Evolutionary conservation across 2,888 invertebrate genomes (phyloP).

Genomic region (Agonopterix subpropinquella): DNA sequence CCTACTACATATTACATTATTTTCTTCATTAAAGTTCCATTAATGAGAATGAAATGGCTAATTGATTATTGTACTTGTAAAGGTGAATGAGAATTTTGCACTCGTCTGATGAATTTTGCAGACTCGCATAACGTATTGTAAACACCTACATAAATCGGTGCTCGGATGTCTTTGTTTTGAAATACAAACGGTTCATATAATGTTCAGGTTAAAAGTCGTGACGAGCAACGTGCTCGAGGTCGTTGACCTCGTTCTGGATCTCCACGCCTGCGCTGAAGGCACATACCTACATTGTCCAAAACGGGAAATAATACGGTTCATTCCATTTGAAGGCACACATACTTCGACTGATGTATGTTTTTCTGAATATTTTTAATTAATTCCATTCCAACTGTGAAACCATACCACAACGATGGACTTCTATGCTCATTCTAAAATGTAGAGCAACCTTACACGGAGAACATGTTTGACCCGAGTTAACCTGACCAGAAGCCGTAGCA

Average conservation of each 20-base stretch:
- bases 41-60: background rate
- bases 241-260: constrained; percentile 59
- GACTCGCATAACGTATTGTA: background rate
- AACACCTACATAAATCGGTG: constrained; percentile 4
- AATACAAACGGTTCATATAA: background rate
- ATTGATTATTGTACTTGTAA: background rate
- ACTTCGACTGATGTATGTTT: background rate
- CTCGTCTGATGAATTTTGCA: background rate
- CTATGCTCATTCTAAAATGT: too few species aligned
- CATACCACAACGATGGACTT: too few species aligned
- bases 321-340: constrained; percentile 46
- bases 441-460: background rate
- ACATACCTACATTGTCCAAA: constrained; percentile 48
- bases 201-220: constrained; percentile 33
- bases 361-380: background rate
- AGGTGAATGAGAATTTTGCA: constrained; percentile 4
- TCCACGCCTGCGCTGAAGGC: constrained; percentile 56
- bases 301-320: constrained; percentile 71
- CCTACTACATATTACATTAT: too few species aligned
- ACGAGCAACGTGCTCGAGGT: constrained; percentile 50
- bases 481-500: too few species aligned
- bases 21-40: background rate
- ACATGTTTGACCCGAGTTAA: too few species aligned
- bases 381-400: too few species aligned
- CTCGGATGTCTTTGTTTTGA: constrained; percentile 3